Evolutionary conservation across 2,113 vertebrate species (phyloP), one percentile per base, ranked within the genome.

Genomic region (Pangasianodon gigas): DNA sequence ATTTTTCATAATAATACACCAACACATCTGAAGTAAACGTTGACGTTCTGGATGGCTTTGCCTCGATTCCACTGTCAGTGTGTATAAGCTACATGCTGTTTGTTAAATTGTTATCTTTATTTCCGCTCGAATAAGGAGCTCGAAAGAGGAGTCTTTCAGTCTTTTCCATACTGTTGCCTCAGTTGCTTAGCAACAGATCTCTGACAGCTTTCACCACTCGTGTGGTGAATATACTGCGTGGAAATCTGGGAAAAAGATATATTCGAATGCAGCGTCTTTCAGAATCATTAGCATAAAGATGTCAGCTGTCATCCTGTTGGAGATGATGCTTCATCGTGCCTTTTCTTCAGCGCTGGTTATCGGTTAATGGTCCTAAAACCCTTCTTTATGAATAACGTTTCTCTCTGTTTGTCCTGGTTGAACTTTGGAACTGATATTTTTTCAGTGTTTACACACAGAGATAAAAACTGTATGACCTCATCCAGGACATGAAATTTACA

Each of bases 371-470:
- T 48, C 41, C 19, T 85, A 51, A 85, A 84, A n/a, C 18, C 13
- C 7, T 11, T 37, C 13, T n/a, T n/a, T 37, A 24, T 21, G 18
- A 21, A 56, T 74, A 56, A 41, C n/a, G 18, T 71, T 32, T 19
- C 51, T 74, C 37, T 74, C 11, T 71, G 65, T 54, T 71, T 85
- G 62, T 46, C n/a, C 58, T 37, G 46, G 0, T 32, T 51, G 14
- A 69, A 32, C 62, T n/a, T 41, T 56, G 85, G 52, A 51, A 21
- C 62, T 52, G 62, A 86, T 52, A 32, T 32, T 54, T 54, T 80
- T 81, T 24, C 46, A 81, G 24, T 81, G 79, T 82, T 56, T 82
- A 56, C 52, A 56, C 52, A 82, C 29, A 56, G 52, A 82, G 29
- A 82, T 13, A 48, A 75, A 44, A 77, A 48, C 48, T 32, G 6